These are phyloP conservation scores for Orchestia grillus DNA, from an alignment of 1,140 invertebrate species.

Conservation along the genomic window DNA sequence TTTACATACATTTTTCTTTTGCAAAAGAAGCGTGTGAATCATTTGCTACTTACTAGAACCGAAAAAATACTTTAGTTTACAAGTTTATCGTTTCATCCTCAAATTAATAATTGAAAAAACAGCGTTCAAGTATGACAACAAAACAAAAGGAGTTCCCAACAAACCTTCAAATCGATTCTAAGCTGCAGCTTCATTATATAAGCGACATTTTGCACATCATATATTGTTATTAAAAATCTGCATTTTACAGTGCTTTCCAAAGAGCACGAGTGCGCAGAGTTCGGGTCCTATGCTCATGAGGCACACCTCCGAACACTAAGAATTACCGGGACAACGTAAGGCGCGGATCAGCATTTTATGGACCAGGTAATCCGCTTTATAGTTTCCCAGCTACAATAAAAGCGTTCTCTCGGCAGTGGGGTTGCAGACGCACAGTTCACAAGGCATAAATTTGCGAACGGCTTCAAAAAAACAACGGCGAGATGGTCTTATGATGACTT, in stretches of 20 bases:
- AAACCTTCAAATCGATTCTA: neutral
- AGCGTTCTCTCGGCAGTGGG: neutral
- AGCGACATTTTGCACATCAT: neutral
- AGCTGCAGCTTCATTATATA: neutral
- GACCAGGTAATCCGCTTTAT: constrained; percentile 50
- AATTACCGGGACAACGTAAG: constrained; percentile 35
- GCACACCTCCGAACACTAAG: constrained; percentile 5
- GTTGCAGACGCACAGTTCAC: neutral
- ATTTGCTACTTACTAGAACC: too few relatives aligned
- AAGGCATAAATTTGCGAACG: neutral
- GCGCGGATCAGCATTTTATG: constrained; percentile 50
- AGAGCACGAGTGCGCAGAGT: neutral
- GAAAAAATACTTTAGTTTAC: too few relatives aligned
- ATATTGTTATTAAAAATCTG: neutral
- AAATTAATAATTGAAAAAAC: too few relatives aligned
- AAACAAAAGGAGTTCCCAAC: neutral
- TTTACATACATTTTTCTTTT: neutral
- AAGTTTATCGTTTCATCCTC: too few relatives aligned
- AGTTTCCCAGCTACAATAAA: constrained; percentile 54
- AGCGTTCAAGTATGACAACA: neutral
- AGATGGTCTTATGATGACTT: neutral
- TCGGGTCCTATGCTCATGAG: neutral
- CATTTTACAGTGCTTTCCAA: neutral
- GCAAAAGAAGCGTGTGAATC: neutral
- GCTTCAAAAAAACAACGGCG: constrained; percentile 8